These are phyloP conservation scores for Hypsopygia costalis DNA, from an alignment of 2,888 invertebrate genomes.

Conservation along the genomic window DNA sequence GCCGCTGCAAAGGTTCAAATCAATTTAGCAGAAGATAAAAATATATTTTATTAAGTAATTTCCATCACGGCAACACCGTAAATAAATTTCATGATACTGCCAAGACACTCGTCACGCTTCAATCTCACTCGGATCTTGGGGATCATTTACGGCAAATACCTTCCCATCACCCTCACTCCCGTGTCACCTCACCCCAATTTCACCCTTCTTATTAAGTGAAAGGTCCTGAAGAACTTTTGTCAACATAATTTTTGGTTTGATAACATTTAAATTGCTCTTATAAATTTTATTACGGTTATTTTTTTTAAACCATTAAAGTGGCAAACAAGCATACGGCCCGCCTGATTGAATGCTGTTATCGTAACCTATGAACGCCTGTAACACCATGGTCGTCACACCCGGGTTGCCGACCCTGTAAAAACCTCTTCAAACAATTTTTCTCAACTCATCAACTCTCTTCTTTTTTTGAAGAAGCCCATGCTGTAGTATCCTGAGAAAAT, in stretches of 20 bases:
- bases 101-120: conserved; percentile 7
- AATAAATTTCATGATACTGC: conserved; percentile 8
- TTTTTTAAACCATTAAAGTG: no score
- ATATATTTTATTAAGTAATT: neutral
- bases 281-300: conserved; percentile 4
- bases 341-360: no score
- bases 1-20: no score
- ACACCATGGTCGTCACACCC: no score
- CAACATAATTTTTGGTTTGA: conserved; percentile 20
- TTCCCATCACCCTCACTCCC: conserved; percentile 19
- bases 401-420: no score
- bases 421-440: no score
- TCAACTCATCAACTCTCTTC: no score
- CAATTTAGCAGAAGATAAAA: neutral
- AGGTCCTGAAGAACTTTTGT: conserved; percentile 13
- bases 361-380: no score
- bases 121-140: conserved; percentile 41
- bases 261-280: conserved; percentile 9
- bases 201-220: conserved; percentile 18
- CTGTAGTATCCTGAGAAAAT: no score
- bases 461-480: no score
- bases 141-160: conserved; percentile 67
- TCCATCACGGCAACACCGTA: neutral
- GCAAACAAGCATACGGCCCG: no score
- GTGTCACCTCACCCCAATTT: conserved; percentile 6